These are phyloP conservation scores for Apis cerana DNA, from an alignment of 1,140 invertebrate species.

Conservation along the genomic window DNA sequence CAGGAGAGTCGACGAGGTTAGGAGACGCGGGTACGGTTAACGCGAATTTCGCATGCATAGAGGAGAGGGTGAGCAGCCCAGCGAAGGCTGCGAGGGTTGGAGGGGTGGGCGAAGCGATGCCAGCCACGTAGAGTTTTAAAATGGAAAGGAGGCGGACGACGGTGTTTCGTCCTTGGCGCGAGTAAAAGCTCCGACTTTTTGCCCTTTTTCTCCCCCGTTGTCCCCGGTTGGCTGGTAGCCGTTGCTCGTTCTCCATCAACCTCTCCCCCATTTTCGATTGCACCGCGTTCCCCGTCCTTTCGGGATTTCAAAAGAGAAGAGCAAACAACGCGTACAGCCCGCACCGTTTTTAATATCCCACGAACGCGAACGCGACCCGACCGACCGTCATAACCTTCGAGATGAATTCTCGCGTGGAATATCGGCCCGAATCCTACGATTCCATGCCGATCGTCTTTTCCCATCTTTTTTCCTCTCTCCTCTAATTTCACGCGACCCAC, in stretches of 20 bases:
- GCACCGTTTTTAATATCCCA: constrained; percentile 39
- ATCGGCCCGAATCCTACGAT: not conserved
- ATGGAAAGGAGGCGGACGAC: constrained; percentile 62
- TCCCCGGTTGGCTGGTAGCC: not conserved
- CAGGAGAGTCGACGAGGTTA: constrained; percentile 8
- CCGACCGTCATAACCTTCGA: constrained; percentile 18
- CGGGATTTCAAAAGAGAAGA: constrained; percentile 21
- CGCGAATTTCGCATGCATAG: constrained; percentile 69
- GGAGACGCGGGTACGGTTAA: constrained; percentile 59
- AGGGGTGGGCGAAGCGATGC: constrained; percentile 52
- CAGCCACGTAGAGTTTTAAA: constrained; percentile 73
- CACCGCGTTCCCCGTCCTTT: constrained; percentile 3
- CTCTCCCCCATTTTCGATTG: constrained; percentile 12
- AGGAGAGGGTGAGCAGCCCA: constrained; percentile 33
- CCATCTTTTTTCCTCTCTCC: not conserved
- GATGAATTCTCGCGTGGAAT: constrained; percentile 9
- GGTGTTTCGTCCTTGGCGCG: constrained; percentile 60
- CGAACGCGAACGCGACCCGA: not conserved
- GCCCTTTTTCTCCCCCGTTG: not conserved
- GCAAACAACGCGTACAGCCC: constrained; percentile 21
- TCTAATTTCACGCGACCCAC: too few species aligned
- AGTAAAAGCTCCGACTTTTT: constrained; percentile 49
- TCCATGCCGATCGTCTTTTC: not conserved
- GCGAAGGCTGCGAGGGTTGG: not conserved
- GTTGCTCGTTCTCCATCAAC: not conserved